Percentiles rank a stretch among this genome's conserved stretches.
Conservation (phyloP, 2,888 invertebrate genomes). For the Acrocyrtus sp. region DNA sequence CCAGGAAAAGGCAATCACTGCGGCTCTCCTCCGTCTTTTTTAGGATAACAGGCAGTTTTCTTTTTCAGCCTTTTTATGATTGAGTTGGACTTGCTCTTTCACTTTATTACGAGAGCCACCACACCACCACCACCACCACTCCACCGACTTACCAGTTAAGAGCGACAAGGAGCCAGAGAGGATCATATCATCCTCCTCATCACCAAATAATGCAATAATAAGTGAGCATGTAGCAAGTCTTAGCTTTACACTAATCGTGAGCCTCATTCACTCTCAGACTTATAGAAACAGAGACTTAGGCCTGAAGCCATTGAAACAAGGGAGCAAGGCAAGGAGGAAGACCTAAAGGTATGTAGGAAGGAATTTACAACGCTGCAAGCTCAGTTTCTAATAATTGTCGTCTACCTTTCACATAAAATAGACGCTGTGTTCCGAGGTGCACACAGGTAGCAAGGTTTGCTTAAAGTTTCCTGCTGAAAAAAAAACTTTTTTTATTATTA, state of each 20-base stretch:
- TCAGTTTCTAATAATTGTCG: background rate
- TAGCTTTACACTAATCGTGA: too few relatives aligned
- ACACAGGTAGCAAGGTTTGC: background rate
- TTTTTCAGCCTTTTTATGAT: conserved; percentile 36
- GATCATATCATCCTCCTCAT: background rate
- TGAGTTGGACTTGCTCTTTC: conserved; percentile 47
- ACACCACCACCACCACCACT: background rate
- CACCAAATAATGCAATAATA: background rate
- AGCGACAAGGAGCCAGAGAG: background rate
- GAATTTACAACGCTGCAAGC: background rate
- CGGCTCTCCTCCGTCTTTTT: conserved; percentile 27
- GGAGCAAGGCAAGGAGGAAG: background rate
- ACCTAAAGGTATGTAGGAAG: background rate
- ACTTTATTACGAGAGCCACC: background rate
- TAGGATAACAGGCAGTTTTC: conserved; percentile 48
- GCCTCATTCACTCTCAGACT: too few relatives aligned
- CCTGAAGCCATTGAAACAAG: too few relatives aligned
- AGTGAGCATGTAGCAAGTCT: too few relatives aligned
- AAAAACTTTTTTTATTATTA: background rate
- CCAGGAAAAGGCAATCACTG: conserved; percentile 43
- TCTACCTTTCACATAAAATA: background rate
- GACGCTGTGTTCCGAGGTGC: too few relatives aligned
- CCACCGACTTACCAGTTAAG: conserved; percentile 25
- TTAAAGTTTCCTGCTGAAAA: background rate
- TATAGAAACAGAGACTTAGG: too few relatives aligned